A percentile compares a stretch with the other conserved stretches of the same genome.
These are phyloP conservation scores for Rattus rattus DNA, from an alignment of 2,113 vertebrate species.

Conservation along the genomic window DNA sequence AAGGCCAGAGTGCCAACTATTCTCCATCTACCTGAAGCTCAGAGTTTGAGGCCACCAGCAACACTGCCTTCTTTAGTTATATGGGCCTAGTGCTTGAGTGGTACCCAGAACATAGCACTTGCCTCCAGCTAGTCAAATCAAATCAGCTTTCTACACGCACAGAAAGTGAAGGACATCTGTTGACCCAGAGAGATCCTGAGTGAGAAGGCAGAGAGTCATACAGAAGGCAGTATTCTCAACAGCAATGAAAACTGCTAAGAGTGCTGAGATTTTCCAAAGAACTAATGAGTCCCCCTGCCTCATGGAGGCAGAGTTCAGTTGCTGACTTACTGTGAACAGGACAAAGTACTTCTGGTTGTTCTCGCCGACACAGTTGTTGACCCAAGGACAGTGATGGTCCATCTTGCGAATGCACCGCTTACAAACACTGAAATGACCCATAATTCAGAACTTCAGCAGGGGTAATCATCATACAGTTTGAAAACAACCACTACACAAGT, in stretches of 20 bases:
- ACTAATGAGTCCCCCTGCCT: background rate
- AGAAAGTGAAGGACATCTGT: background rate
- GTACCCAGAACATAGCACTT: background rate
- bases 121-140: background rate
- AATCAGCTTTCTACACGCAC: background rate
- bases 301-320: background rate
- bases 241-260: background rate
- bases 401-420: slow-evolving; percentile 99
- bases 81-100: background rate
- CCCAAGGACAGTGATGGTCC: slow-evolving; percentile 99
- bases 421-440: slow-evolving; percentile 91
- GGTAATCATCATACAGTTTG: background rate
- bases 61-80: background rate
- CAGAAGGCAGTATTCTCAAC: background rate
- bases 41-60: background rate
- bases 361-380: slow-evolving; percentile 99
- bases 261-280: background rate
- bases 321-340: slow-evolving; percentile 97
- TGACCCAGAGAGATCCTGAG: background rate
- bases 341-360: slow-evolving; percentile 99
- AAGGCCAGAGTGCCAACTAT: background rate
- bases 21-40: background rate
- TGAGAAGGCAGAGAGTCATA: background rate
- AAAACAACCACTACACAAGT: background rate
- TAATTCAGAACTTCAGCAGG: slow-evolving; percentile 5